Base-by-base conservation (phyloP, 1,140 invertebrate genomes). In the Hyles vespertilio region DNA sequence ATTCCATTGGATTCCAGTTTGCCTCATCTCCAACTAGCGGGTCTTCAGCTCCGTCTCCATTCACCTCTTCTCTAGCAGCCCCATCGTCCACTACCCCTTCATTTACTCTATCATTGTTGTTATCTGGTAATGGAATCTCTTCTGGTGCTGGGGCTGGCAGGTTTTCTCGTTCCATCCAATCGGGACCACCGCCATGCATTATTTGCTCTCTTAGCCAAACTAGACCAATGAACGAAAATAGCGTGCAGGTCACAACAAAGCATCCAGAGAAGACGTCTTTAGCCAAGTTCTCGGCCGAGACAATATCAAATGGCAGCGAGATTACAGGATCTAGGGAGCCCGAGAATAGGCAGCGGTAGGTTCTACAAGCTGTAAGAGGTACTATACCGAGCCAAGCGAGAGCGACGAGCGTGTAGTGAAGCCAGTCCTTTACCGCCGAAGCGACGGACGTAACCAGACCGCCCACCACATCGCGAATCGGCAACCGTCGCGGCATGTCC, bases 141-240 rank as follows among this genome's bases (percentile, higher is more conserved):
- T 89, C 85, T 47, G 75, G 67, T 10, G 72, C 69, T 10, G 78
- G 80, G 4, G 70, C 78, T 34, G 89, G 89, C 1, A 89, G 73
- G 61, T 92, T 92, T 58, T 94, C 93, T 63, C 93, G 87, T 77
- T 97, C 96, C 49, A 98, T 90, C 97, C 97, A 99, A 65, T 98
- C 97, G 0, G 97, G 97, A 4, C 97, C 98, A 43, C 98, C 98
- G 6, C 98, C 98, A 86, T 98, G 97, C 62, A 99, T 92, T 66
- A 99, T 99, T 88, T 99, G 98, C 89, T 99, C 98, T 63, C 98
- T 89, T 10, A 99, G 89, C 98, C 98, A 99, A 0, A 99, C 96
- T 3, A 99, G 84, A 52, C 97, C 97, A 71, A 99, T 98, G 77
- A 99, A 99, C 3, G 97, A 96, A 81, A 98, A 96, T 34, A 99